Conservation (phyloP, 2,888 invertebrate genomes). For the Ectemnius lituratus region DNA sequence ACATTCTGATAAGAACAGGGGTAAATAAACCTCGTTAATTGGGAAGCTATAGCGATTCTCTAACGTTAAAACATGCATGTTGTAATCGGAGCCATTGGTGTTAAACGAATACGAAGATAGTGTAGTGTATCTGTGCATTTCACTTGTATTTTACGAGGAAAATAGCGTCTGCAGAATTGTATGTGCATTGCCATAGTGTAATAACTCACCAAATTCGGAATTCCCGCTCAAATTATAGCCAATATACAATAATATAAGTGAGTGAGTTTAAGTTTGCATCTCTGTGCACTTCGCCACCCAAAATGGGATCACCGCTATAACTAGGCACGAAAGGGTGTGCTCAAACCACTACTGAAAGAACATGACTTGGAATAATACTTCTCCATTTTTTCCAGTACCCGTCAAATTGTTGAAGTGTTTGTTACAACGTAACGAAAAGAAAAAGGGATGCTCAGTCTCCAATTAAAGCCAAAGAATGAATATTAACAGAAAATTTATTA, state of each 20-base stretch:
- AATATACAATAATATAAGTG: constrained; percentile 10
- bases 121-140: constrained; percentile 59
- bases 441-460: constrained; percentile 32
- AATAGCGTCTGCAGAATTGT: constrained; percentile 37
- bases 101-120: constrained; percentile 50
- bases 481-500: constrained; percentile 51
- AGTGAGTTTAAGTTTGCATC: constrained; percentile 21
- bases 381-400: constrained; percentile 18
- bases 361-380: constrained; percentile 23
- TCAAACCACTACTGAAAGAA: constrained; percentile 8
- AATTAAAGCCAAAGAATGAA: constrained; percentile 65
- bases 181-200: constrained; percentile 41
- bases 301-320: constrained; percentile 10
- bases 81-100: constrained; percentile 57
- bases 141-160: constrained; percentile 48
- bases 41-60: constrained; percentile 25
- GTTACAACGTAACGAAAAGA: constrained; percentile 34
- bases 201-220: constrained; percentile 33
- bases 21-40: constrained; percentile 37
- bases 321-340: constrained; percentile 6
- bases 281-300: constrained; percentile 18
- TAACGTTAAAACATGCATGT: constrained; percentile 49
- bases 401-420: constrained; percentile 28
- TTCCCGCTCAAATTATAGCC: constrained; percentile 21
- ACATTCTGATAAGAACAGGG: constrained; percentile 29